These are phyloP conservation scores for Heliconius sara DNA, from an alignment of 2,888 invertebrate genomes.

Conservation along the genomic window DNA sequence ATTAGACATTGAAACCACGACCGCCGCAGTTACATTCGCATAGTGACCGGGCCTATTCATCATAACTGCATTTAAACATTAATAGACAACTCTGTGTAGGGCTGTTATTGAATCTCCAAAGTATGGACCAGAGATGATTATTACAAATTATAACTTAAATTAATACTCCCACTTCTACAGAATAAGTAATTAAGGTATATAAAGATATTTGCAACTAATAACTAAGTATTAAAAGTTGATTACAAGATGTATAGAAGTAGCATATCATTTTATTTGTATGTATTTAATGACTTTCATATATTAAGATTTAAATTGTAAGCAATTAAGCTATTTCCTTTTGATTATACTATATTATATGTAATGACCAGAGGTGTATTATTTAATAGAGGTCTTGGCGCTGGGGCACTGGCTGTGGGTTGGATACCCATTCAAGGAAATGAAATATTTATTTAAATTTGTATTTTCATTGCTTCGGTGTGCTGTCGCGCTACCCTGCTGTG, in stretches of 20 bases:
- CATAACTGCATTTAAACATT: background rate
- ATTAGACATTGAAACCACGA: no score
- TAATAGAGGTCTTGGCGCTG: no score
- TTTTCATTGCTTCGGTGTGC: no score
- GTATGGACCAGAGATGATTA: background rate
- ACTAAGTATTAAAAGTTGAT: background rate
- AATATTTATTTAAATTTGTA: no score
- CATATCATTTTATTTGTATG: background rate
- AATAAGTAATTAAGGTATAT: background rate
- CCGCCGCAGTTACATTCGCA: no score
- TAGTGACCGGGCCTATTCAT: background rate
- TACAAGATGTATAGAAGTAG: background rate
- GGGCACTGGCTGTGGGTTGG: no score
- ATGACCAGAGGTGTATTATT: no score
- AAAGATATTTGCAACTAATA: background rate
- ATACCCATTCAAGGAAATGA: no score
- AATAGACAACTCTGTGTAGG: background rate
- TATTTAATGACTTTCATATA: conserved; percentile 10
- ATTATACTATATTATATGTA: background rate
- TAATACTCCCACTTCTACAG: background rate
- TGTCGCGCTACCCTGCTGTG: no score
- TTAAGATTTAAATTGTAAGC: background rate
- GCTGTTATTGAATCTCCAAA: background rate
- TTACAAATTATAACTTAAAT: background rate
- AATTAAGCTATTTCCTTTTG: background rate